These are phyloP conservation scores for Anableps anableps DNA, from an alignment of 2,797 vertebrate species.

Conservation along the genomic window DNA sequence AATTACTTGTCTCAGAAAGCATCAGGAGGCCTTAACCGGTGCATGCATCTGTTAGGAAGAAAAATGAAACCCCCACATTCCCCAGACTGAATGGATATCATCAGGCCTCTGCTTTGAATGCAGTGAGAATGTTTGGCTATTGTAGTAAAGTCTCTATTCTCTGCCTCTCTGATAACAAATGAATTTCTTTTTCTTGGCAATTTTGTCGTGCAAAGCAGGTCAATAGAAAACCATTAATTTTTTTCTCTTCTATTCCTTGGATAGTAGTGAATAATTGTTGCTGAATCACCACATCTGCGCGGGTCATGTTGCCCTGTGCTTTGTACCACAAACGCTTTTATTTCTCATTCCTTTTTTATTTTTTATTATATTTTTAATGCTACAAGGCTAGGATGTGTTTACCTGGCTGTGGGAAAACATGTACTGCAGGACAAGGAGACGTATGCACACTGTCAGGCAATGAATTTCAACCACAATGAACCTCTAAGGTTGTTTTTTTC, in stretches of 20 bases:
- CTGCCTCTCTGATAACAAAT: constrained; percentile 70
- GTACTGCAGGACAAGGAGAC: constrained; percentile 16
- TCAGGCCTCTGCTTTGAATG: constrained; percentile 53
- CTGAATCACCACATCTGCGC: constrained; percentile 77
- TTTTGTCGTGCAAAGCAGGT: constrained; percentile 77
- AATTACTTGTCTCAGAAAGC: constrained; percentile 73
- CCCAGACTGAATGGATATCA: constrained; percentile 67
- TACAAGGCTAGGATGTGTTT: constrained; percentile 39
- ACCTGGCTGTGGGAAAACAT: constrained; percentile 18
- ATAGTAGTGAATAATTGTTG: constrained; percentile 74
- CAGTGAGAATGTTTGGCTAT: constrained; percentile 65
- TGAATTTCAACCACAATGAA: constrained; percentile 17
- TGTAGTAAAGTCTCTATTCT: constrained; percentile 52
- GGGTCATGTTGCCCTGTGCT: constrained; percentile 54
- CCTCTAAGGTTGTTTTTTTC: constrained; percentile 7
- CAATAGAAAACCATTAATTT: constrained; percentile 77
- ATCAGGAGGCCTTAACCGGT: constrained; percentile 63
- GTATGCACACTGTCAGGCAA: background rate
- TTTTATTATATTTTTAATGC: constrained; percentile 56
- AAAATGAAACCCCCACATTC: constrained; percentile 74
- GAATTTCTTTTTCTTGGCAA: constrained; percentile 65
- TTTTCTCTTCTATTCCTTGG: constrained; percentile 58
- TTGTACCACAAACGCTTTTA: constrained; percentile 60
- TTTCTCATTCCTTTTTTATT: constrained; percentile 29
- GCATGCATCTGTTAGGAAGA: constrained; percentile 69